Base-by-base conservation (phyloP, 2,113 vertebrate genomes). In the Cyprinus carpio region DNA sequence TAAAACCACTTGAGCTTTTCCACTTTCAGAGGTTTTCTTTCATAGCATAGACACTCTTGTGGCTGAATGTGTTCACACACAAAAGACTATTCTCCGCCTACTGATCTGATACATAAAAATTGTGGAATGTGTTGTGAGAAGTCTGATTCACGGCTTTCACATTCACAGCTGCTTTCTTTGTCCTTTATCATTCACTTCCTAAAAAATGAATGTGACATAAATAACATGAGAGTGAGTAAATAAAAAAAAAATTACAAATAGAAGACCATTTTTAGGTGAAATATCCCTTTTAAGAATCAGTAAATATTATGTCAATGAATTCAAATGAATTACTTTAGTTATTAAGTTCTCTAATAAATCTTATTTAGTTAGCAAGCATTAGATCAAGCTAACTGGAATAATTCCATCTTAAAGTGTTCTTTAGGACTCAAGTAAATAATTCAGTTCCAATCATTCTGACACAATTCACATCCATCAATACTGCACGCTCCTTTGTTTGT, bases 401-500 rank as follows among this genome's bases (percentile, higher is more conserved):
- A 82, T 71, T 69, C 29, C 11, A 29, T 51, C 4, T 51, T 27
- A 9, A 6, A 81, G 25, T 27, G 37, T 80, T 80, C 58, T 43
- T 46, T 11, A 10, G 1, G 18, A 29, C 64, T 54, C 7, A 0
- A 40, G 13, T 20, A 71, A 72, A 72, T 83, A 83, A 60, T 51
- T 84, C 65, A 69, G 31, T 31, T 78, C 18, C 82, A 72, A 58
- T 83, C 29, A 7, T 9, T 74, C 62, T 64, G 51, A 62, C 43
- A 51, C 18, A 27, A 34, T 74, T 27, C 37, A 81, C n/a, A 60
- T 72, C 31, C 34, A 84, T 81, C 58, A 64, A 46, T 76, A 27
- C 56, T 34, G 64, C 83, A 85, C 4, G 23, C 80, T 85, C 54
- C 69, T 80, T 79, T 80, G 65, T 85, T 80, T 71, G 65, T 58